Base-by-base conservation (phyloP, 2,113 vertebrate genomes). In the Nycticorax nycticorax region DNA sequence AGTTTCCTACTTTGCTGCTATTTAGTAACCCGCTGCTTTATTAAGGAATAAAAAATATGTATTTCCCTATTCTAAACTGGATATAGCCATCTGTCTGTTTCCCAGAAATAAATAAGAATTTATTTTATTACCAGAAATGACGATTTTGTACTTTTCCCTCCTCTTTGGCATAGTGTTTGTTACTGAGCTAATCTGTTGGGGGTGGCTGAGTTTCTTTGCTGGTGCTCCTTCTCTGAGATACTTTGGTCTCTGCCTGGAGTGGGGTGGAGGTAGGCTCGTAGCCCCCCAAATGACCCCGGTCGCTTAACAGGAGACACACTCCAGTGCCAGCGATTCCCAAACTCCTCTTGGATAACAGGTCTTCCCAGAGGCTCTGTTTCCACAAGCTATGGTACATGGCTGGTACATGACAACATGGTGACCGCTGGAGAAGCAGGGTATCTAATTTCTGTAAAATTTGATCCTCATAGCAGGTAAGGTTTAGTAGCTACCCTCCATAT, bases 211-310 rank as follows among this genome's bases (percentile, higher is more conserved):
- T 47, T 64, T 74, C 35, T 85, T 39, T 91, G 33, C 50, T 66
- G 33, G 14, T 81, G n/a, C 23, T 87, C 6, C 23, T 76, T 69
- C 14, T 33, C 30, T 84, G 32, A 30, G 24, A 56, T 60, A 24
- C 12, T 56, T 92, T 41, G 41, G 18, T 41, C 12, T 85, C 32
- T 78, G 19, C 41, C n/a, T 71, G 27, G 12, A 50, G 10, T 28
- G 33, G 12, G 8, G 4, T 67, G 23, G 33, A 48, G 9, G 23
- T 12, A 69, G 19, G 14, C 15, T 53, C 0, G 0, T 11, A 85
- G 30, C 8, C 30, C 16, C 28, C 22, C 9, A 41, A 67, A 83
- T 50, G 14, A 55, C 13, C 10, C 30, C 39, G 35, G 7, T 11
- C 30, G 8, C 60, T 68, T 43, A 43, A 43, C 7, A 43, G 47